These are phyloP conservation scores for Danio aesculapii DNA, from an alignment of 2,797 vertebrate genomes.

Conservation along the genomic window DNA sequence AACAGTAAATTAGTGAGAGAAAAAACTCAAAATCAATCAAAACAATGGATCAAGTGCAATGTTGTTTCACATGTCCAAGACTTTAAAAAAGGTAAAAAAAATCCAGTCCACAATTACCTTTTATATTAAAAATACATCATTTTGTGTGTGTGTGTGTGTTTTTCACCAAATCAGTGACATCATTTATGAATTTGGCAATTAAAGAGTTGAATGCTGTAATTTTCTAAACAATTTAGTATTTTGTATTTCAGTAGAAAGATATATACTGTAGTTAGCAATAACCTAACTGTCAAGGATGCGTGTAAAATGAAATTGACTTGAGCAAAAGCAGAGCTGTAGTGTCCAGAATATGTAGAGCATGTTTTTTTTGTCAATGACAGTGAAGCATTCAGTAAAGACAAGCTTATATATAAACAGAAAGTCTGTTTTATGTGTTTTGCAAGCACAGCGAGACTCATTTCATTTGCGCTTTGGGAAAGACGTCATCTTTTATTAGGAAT, in stretches of 20 bases:
- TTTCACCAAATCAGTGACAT: too few relatives aligned
- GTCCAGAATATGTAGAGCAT: background rate
- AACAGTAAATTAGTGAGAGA: too few relatives aligned
- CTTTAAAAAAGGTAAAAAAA: too few relatives aligned
- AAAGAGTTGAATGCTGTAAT: too few relatives aligned
- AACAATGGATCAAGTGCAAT: too few relatives aligned
- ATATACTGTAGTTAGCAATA: background rate
- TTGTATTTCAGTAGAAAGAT: too few relatives aligned
- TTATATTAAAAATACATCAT: too few relatives aligned
- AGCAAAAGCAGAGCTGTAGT: constrained; percentile 18
- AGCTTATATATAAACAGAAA: constrained; percentile 25
- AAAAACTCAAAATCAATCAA: too few relatives aligned
- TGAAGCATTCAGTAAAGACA: constrained; percentile 30
- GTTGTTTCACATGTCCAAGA: too few relatives aligned
- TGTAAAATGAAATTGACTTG: background rate
- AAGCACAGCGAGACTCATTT: constrained; percentile 40
- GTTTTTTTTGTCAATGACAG: background rate
- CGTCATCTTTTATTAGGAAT: constrained; percentile 30
- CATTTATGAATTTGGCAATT: too few relatives aligned
- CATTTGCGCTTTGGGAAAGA: constrained; percentile 20
- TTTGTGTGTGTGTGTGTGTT: background rate
- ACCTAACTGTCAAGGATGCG: constrained; percentile 1
- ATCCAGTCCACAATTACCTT: too few relatives aligned
- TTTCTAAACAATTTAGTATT: too few relatives aligned
- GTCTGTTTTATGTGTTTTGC: constrained; percentile 37